Conservation (phyloP, 2,797 vertebrate genomes). For the Pseudochaenichthys georgianus region DNA sequence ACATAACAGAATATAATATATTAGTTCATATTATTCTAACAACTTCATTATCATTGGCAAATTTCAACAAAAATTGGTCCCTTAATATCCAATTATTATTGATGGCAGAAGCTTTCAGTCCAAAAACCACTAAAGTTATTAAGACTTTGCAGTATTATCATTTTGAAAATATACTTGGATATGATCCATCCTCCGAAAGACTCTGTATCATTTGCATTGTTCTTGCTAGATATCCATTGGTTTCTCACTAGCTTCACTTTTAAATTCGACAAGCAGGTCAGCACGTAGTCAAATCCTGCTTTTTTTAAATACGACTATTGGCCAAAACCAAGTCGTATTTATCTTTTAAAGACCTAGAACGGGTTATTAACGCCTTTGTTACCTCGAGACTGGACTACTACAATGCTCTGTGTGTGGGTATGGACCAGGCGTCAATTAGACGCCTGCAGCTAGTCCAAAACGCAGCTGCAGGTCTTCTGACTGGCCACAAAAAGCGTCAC, state of each 20-base stretch:
- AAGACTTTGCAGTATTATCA: not conserved
- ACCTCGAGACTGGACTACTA: too few relatives aligned
- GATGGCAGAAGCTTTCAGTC: not conserved
- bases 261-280: too few relatives aligned
- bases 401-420: too few relatives aligned
- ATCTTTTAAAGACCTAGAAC: too few relatives aligned
- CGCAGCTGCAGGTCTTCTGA: too few relatives aligned
- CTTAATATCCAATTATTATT: not conserved
- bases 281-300: too few relatives aligned
- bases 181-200: not conserved
- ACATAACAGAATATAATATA: not conserved
- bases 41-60: not conserved
- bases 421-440: too few relatives aligned
- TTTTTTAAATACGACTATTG: too few relatives aligned
- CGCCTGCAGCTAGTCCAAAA: too few relatives aligned
- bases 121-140: not conserved
- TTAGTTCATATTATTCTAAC: not conserved
- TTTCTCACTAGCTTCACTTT: not conserved
- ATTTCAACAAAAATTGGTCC: not conserved
- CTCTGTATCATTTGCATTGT: not conserved
- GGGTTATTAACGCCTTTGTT: too few relatives aligned
- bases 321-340: too few relatives aligned
- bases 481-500: too few relatives aligned
- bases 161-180: not conserved
- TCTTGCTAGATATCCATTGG: not conserved